Conservation (phyloP, 2,113 vertebrate genomes). For the Pluvialis apricaria region DNA sequence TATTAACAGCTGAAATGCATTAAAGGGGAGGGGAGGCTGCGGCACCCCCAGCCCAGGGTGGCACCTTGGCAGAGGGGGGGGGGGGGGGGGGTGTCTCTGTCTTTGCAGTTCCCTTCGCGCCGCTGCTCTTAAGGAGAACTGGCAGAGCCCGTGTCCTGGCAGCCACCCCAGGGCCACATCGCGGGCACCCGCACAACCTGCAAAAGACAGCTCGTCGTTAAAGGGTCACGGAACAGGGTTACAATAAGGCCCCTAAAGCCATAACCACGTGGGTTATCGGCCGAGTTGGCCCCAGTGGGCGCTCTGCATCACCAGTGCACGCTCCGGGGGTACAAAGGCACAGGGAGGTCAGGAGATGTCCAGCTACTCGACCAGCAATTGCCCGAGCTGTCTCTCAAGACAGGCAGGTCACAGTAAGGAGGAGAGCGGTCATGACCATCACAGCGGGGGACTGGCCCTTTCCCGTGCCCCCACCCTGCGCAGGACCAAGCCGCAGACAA, state of each 20-base stretch:
- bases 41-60: not conserved
- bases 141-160: not conserved
- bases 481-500: not conserved
- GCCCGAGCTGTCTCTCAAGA: not conserved
- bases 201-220: fast-evolving
- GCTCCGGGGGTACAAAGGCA: fast-evolving
- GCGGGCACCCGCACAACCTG: not conserved
- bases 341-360: not conserved
- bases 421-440: not conserved
- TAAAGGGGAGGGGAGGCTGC: no score
- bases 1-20: not conserved
- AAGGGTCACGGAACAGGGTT: not conserved
- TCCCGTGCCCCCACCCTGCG: not conserved
- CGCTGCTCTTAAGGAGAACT: not conserved
- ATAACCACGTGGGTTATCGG: fast-evolving
- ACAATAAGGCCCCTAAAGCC: not conserved
- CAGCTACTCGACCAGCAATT: not conserved
- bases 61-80: not conserved
- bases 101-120: not conserved
- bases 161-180: not conserved
- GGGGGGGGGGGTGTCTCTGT: not conserved
- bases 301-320: not conserved
- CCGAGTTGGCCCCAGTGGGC: not conserved
- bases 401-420: fast-evolving
- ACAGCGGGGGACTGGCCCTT: fast-evolving